Conservation (phyloP, 2,888 invertebrate species). For the Lymantria monacha region DNA sequence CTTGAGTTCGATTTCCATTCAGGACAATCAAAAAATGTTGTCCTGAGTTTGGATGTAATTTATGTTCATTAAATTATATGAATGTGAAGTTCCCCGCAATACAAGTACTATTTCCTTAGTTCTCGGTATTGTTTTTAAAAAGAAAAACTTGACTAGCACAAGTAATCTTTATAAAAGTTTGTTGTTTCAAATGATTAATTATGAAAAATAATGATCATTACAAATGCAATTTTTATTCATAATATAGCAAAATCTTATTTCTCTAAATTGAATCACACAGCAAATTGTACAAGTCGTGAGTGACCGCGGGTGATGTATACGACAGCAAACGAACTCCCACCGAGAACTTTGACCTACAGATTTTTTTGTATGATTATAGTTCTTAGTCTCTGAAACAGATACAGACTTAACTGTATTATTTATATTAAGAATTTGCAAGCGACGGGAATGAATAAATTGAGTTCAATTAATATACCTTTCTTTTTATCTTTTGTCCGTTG, state of each 20-base stretch:
- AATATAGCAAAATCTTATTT: slow-evolving; percentile 15
- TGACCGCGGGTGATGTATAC: slow-evolving; percentile 25
- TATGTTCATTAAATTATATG: too few relatives aligned
- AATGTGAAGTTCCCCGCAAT: too few relatives aligned
- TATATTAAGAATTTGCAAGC: not conserved
- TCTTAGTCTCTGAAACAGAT: not conserved
- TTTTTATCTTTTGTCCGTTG: not conserved
- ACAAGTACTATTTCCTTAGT: too few relatives aligned
- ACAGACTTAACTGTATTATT: not conserved
- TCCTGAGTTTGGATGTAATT: too few relatives aligned
- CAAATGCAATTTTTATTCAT: slow-evolving; percentile 11
- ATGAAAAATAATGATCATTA: too few relatives aligned
- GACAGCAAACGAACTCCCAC: slow-evolving; percentile 4
- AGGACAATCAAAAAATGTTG: too few relatives aligned
- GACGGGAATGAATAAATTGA: not conserved
- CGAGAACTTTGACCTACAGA: not conserved
- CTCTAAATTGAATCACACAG: slow-evolving; percentile 20
- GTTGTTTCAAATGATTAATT: too few relatives aligned
- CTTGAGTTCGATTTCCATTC: too few relatives aligned
- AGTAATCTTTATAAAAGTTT: too few relatives aligned
- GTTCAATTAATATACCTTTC: not conserved
- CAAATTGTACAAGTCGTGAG: slow-evolving; percentile 38
- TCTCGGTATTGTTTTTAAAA: too few relatives aligned
- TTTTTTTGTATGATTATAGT: not conserved
- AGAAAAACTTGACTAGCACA: too few relatives aligned